Base-by-base conservation (phyloP, 2,797 vertebrate species). In the Cyclura pinguis region DNA sequence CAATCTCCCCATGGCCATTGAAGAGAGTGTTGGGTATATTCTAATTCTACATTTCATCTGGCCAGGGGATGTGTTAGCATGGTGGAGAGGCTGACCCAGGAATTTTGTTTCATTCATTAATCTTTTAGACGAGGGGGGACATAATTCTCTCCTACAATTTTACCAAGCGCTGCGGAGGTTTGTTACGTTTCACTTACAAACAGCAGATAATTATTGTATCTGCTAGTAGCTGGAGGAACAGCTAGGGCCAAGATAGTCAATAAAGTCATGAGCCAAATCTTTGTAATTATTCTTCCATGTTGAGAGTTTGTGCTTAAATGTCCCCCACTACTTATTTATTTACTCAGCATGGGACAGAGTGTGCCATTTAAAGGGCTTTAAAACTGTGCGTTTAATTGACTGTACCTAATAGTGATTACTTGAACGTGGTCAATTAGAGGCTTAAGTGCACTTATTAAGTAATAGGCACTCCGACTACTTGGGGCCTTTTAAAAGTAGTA, bases 281-380 rank as follows among this genome's bases (percentile, higher is more conserved):
- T 52, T 1, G 0, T 84, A 92, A 95, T 91, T 93, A 69, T 81
- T 84, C 67, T 88, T 93, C 90, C 90, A 91, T 84, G 38, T 72
- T 87, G 88, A 86, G 92, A 94, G 93, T 94, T 94, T 95, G 92
- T 93, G 93, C 96, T 92, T 94, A 93, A 94, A 93, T 95, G 93
- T 90, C 67, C 84, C 89, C 67, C 13, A 22, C 42, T 92, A 83
- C 94, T 96, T 95, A 94, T 96, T 96, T 95, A 93, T 94, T 95
- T 96, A 94, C 92, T 95, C 1, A 0, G 14, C 89, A 55, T 67
- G 84, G 82, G 92, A 93, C 92, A 80, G 9, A 67, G n/a, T 14
- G 92, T 6, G 84, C 81, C 90, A 86, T 92, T 96, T 85, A 90
- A 95, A 86, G 82, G 93, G 85, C 89, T 95, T 92, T 85, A 92